Base-by-base conservation (phyloP, 2,797 vertebrate species). In the Zenarchopterus dispar region DNA sequence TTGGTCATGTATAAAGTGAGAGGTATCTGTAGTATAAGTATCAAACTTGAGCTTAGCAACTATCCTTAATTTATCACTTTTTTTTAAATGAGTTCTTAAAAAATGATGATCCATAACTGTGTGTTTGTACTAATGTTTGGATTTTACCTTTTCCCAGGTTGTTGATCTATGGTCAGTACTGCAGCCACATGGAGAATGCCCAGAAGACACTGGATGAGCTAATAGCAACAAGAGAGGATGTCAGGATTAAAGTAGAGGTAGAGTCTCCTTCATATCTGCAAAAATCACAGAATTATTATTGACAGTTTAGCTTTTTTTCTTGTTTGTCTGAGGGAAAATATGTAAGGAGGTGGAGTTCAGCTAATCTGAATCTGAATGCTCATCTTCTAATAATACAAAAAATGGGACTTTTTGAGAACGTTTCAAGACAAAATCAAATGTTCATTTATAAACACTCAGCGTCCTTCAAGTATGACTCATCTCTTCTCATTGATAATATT, bases 81-180 rank as follows among this genome's bases (percentile, higher is more conserved):
- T 41, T 39, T 16, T n/a, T n/a, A n/a, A 10, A 3, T 4, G 10
- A 0, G 0, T 58, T 28, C 7, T 33, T 18, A 17, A 49, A 42
- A n/a, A 31, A 61, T 3, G 10, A 39, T 23, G 0, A 56, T 43
- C 21, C 42, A 18, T 66, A 56, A 23, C 8, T 0, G 13, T 17
- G 11, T 23, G 1, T 55, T 53, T 10, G 17, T n/a, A 66, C 41
- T 74, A 60, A 81, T 28, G 13, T 8, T 6, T 33, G 23, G 5
- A 3, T 36, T 64, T 18, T 74, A 46, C 61, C 36, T 22, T 4
- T 73, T 23, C 9, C 0, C 86, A 99, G 98, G 93, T 92, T 99
- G 73, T 82, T 99, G 90, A 96, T 99, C 86, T 99, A 99, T 0
- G 97, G 97, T n/a, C 96, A 95, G 64, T 99, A 99, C 92, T 99